Evolutionary conservation across 2,888 invertebrate species (phyloP).

Genomic region (Conistra vaccinii): DNA sequence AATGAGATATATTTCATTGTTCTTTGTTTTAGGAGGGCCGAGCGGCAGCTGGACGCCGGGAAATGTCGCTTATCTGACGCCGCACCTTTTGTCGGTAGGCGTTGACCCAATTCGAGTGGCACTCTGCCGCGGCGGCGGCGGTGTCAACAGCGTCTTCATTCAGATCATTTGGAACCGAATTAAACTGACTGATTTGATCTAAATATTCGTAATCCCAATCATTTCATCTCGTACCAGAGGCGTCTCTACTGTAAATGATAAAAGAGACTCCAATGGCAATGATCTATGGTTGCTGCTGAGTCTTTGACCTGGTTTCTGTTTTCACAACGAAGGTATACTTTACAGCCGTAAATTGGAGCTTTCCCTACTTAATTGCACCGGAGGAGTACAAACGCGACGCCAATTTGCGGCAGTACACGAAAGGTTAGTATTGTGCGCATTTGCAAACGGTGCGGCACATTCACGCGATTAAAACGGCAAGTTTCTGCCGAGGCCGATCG

Average conservation of each 20-base stretch:
- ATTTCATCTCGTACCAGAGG: conserved; percentile 44
- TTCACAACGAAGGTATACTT: conserved; percentile 28
- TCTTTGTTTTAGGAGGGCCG: conserved; percentile 86
- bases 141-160: conserved; percentile 82
- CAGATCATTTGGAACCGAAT: conserved; percentile 76
- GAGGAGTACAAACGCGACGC: conserved; percentile 74
- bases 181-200: conserved; percentile 56
- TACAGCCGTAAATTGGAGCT: conserved; percentile 65
- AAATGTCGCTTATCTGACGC: conserved; percentile 88
- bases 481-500: conserved; percentile 88
- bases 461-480: conserved; percentile 88
- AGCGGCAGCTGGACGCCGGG: conserved; percentile 86
- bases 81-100: conserved; percentile 89
- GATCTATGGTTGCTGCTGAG: background rate
- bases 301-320: conserved; percentile 56
- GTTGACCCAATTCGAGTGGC: conserved; percentile 88
- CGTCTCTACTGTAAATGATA: background rate
- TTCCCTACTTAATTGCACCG: conserved; percentile 74
- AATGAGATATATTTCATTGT: conserved; percentile 86
- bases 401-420: conserved; percentile 80
- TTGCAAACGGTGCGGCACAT: conserved; percentile 85
- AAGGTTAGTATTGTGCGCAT: conserved; percentile 80
- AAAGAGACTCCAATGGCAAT: conserved; percentile 27
- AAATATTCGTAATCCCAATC: conserved; percentile 44
- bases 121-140: conserved; percentile 77